Conservation (phyloP, 2,888 invertebrate species). For the Synergus umbraculus region DNA sequence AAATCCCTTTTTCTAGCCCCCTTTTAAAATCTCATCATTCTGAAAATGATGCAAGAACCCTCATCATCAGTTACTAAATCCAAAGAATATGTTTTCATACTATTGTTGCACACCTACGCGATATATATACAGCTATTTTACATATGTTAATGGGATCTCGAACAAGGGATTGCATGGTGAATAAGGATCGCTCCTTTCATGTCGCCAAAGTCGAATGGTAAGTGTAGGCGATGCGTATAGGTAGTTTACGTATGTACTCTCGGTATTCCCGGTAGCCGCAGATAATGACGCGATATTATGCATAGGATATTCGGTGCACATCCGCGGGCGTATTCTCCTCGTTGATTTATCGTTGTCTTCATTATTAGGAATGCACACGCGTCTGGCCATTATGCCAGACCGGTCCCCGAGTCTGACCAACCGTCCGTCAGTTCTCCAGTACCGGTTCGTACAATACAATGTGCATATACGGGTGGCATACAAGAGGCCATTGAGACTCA, state of each 20-base stretch:
- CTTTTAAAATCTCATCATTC: no score
- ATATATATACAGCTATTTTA: not conserved
- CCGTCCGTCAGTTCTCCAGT: constrained; percentile 68
- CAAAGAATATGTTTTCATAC: not conserved
- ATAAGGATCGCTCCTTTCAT: not conserved
- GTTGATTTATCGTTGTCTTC: constrained; percentile 78
- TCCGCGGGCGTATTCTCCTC: constrained; percentile 76
- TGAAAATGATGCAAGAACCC: no score
- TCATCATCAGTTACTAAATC: no score
- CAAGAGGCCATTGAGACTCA: constrained; percentile 75
- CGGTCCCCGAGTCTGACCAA: constrained; percentile 66
- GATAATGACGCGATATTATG: constrained; percentile 77
- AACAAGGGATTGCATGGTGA: not conserved
- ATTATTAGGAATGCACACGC: constrained; percentile 77
- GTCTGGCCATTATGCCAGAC: constrained; percentile 68
- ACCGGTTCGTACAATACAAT: constrained; percentile 69
- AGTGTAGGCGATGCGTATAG: not conserved
- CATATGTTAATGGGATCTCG: not conserved
- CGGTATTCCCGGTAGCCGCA: constrained; percentile 57
- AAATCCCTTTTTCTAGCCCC: no score
- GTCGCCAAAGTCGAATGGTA: constrained; percentile 3
- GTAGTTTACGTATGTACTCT: not conserved
- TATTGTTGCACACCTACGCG: not conserved
- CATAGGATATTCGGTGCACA: constrained; percentile 77
- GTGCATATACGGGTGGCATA: constrained; percentile 67